Evolutionary conservation across 2,113 vertebrate species (phyloP).

Genomic region (Spea bombifrons): DNA sequence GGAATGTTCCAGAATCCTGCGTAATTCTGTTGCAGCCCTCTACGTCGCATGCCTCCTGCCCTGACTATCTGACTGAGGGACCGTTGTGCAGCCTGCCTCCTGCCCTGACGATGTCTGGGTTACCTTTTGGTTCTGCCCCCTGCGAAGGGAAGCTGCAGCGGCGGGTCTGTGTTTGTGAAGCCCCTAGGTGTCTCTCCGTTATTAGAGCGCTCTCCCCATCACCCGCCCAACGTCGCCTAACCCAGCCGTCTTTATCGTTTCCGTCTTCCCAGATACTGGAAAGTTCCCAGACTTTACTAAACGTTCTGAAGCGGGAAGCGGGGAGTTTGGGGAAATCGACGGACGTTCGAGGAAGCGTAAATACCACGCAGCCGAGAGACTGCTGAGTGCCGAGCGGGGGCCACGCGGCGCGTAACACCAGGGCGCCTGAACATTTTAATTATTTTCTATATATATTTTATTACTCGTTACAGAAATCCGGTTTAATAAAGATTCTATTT

Average conservation of each 20-base stretch:
- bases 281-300: conserved; percentile 86
- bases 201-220: neutral
- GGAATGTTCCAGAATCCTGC: too few species aligned
- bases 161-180: too few species aligned
- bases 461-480: neutral
- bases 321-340: conserved; percentile 76
- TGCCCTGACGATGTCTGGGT: too few species aligned
- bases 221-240: too few species aligned
- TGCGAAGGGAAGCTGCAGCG: too few species aligned
- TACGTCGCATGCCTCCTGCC: too few species aligned
- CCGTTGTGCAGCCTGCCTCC: too few species aligned
- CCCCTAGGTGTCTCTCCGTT: neutral
- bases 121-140: too few species aligned
- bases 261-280: conserved; percentile 77
- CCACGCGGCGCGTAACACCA: neutral
- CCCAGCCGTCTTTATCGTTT: neutral
- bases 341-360: conserved; percentile 53
- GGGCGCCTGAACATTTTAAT: neutral
- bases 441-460: neutral
- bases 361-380: conserved; percentile 60
- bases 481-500: conserved; percentile 2
- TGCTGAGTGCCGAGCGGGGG: conserved; percentile 16
- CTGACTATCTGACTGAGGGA: too few species aligned
- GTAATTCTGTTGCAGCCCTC: too few species aligned
- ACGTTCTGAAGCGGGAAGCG: conserved; percentile 77